Base-by-base conservation (phyloP, 2,888 invertebrate genomes). In the Aleiodes testaceus region DNA sequence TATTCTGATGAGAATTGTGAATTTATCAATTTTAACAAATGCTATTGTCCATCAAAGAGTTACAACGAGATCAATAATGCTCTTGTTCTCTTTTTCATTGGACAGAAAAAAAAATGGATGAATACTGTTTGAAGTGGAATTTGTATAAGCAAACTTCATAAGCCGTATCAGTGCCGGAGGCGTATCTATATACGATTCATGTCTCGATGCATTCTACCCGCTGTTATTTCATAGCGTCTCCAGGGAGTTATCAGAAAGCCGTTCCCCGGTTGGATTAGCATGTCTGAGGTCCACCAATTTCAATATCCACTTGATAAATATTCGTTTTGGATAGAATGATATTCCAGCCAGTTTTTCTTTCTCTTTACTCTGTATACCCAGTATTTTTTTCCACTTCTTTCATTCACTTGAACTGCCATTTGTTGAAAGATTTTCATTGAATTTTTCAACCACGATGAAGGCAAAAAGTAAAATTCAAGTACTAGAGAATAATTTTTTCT, bases 221-320 rank as follows among this genome's bases (percentile, higher is more conserved):
- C 78, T 79, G 77, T 79, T 79, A 79, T 78, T 79, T 79, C 79
- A 76, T 77, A 76, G 72, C 75, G 79, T 79, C 79, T 78, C 77
- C 73, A 75, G 76, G 73, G 78, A 79, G 79, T 80, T 81, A 81
- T 81, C 81, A 80, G 79, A 76, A 78, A 75, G 75, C 78, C 75
- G 76, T 75, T 78, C 77, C 76, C 78, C 79, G 80, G 77, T 75
- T 79, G 79, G 82, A 82, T 82, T 82, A 82, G 81, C 82, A 81
- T 82, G 82, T 81, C 82, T 81, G 81, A 81, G 81, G 80, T 79
- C 82, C 79, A 82, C 82, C 82, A 81, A 82, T 82, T 82, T 82
- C 82, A 82, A 82, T 82, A 82, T 82, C 80, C 82, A 79, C 79
- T 81, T 81, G 79, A 82, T 82, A 82, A 82, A 82, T 82, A 82